Base-by-base conservation (phyloP, 2,797 vertebrate genomes). In the Danio kyathit region DNA sequence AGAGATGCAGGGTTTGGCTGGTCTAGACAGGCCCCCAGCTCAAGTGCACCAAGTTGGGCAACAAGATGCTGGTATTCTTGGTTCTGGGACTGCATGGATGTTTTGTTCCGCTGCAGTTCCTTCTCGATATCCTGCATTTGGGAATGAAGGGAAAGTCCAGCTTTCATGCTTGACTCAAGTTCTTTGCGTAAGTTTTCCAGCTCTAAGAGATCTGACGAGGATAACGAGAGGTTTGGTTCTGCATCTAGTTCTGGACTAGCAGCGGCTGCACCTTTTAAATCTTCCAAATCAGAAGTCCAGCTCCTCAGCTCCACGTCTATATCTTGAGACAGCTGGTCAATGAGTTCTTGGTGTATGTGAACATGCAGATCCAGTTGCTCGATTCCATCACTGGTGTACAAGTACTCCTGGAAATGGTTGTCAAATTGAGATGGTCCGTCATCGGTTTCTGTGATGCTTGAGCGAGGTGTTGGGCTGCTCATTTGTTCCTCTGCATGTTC, bases 31-130 rank as follows among this genome's bases (percentile, higher is more conserved):
- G 93, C 93, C 78, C 81, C 90, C 11, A 93, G 66, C 29, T 95
- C 93, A 73, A 98, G 77, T 0, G 91, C 90, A 86, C 86, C 93
- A 41, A 99, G 91, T 87, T 97, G 96, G 52, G 95, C 86, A 8
- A 95, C 91, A 48, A 99, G 91, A 79, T 95, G 91, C 90, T 97
- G 95, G 76, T 96, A 97, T 85, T 99, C 97, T 82, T 95, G 94
- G 75, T 95, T 95, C 87, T 95, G 96, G 82, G 94, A 94, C 81
- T 91, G 90, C 87, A 97, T 88, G 12, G 94, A n/a, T 1, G 89
- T 87, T 81, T 97, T 95, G 54, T 89, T 94, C 79, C 86, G 89
- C 21, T 92, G 92, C 44, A 99, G 93, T 83, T 97, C 95, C 84
- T 94, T 95, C 88, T 98, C 96, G 63, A 98, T 71, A 46, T 96